A percentile compares a stretch with the other conserved stretches of the same genome.
phyloP scores from a whole-genome alignment of 2,797 vertebrate species.

The Silurus lanzhouensis region DNA sequence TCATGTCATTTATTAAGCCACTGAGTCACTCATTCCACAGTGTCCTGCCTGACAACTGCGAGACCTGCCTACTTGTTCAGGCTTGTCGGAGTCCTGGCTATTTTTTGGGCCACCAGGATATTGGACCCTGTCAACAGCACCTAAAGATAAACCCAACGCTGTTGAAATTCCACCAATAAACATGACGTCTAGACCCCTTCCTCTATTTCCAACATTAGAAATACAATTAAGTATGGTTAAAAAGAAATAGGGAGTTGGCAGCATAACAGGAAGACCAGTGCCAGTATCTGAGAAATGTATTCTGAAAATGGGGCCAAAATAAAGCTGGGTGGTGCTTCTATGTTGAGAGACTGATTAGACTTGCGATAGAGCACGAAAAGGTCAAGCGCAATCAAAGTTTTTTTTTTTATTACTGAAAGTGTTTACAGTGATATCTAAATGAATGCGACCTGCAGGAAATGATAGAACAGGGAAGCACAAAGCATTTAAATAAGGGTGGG shows the following conservation, averaged over 20 bases:
- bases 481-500: slow-evolving; percentile 14
- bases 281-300: slow-evolving; percentile 72
- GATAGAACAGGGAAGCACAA: slow-evolving; percentile 48
- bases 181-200: slow-evolving; percentile 52
- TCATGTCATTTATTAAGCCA: slow-evolving; percentile 44
- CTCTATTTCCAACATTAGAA: slow-evolving; percentile 61
- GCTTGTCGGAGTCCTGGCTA: slow-evolving; percentile 65
- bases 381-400: slow-evolving; percentile 68
- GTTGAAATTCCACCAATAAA: slow-evolving; percentile 64
- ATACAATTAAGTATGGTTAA: slow-evolving; percentile 62
- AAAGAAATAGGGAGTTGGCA: slow-evolving; percentile 58
- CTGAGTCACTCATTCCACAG: slow-evolving; percentile 53
- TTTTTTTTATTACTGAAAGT: slow-evolving; percentile 50
- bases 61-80: slow-evolving; percentile 66
- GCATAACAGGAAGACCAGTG: slow-evolving; percentile 79
- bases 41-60: slow-evolving; percentile 50
- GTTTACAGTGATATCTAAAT: slow-evolving; percentile 62
- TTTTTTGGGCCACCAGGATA: slow-evolving; percentile 65
- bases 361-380: slow-evolving; percentile 65
- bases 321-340: slow-evolving; percentile 69
- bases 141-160: slow-evolving; percentile 68
- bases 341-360: slow-evolving; percentile 73
- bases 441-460: slow-evolving; percentile 62
- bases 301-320: slow-evolving; percentile 65
- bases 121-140: slow-evolving; percentile 72